Conservation (phyloP, 2,888 invertebrate genomes). For the Volucella bombylans region DNA sequence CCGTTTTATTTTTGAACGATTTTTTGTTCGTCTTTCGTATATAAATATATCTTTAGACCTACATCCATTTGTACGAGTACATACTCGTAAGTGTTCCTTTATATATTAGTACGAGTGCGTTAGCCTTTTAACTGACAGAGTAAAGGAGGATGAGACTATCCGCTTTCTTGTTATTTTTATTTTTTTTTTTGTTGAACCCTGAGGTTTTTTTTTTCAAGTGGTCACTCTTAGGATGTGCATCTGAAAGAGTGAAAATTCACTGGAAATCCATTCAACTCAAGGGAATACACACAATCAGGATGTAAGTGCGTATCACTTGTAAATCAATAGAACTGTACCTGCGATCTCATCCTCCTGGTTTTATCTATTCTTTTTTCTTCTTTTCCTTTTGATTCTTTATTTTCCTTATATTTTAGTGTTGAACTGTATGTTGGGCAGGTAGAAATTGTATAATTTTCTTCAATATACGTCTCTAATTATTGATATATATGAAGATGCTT, state of each 20-base stretch:
- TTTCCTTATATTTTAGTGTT: constrained; percentile 47
- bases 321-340: constrained; percentile 72
- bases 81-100: constrained; percentile 46
- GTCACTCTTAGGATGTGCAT: constrained; percentile 59
- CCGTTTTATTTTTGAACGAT: constrained; percentile 63
- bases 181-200: constrained; percentile 54
- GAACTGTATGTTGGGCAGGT: constrained; percentile 41
- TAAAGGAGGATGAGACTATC: constrained; percentile 59
- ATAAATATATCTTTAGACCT: constrained; percentile 29
- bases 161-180: constrained; percentile 15
- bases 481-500: constrained; percentile 63
- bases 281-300: constrained; percentile 70
- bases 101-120: constrained; percentile 9
- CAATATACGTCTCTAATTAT: constrained; percentile 63
- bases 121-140: constrained; percentile 59
- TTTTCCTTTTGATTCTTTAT: constrained; percentile 44
- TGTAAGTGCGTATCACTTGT: constrained; percentile 73
- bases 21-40: constrained; percentile 34
- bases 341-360: constrained; percentile 68
- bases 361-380: constrained; percentile 48
- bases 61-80: neutral
- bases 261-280: constrained; percentile 67
- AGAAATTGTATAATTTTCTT: constrained; percentile 64
- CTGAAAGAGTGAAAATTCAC: constrained; percentile 69
- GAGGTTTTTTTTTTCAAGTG: constrained; percentile 71